These are phyloP conservation scores for Yponomeuta cagnagella DNA, from an alignment of 2,888 invertebrate genomes.

Conservation along the genomic window DNA sequence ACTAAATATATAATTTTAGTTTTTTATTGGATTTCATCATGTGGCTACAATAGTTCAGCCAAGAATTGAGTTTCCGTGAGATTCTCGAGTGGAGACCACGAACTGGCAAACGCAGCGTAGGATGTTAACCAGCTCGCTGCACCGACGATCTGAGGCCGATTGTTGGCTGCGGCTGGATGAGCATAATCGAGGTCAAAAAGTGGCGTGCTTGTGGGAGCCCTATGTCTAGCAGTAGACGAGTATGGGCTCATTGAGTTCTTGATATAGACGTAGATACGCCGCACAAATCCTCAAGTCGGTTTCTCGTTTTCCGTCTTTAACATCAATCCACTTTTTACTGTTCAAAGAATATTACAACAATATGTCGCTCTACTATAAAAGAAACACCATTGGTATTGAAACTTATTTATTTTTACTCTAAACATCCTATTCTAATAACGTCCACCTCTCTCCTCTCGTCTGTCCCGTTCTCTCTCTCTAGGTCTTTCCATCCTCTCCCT, in stretches of 20 bases:
- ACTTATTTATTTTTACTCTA: constrained; percentile 22
- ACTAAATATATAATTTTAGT: too few relatives aligned
- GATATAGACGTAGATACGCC: background rate
- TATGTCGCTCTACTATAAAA: background rate
- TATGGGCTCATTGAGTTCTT: background rate
- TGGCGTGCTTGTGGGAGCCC: background rate
- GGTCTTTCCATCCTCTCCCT: constrained; percentile 44
- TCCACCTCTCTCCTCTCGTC: constrained; percentile 35
- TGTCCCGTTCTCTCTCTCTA: constrained; percentile 53
- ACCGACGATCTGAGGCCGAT: too few relatives aligned
- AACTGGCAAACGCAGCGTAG: too few relatives aligned
- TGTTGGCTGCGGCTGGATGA: too few relatives aligned
- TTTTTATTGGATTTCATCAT: too few relatives aligned
- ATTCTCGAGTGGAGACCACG: background rate
- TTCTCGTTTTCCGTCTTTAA: background rate
- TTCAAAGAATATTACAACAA: too few relatives aligned
- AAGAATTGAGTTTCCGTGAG: background rate
- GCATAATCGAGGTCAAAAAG: background rate
- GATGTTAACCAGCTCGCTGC: too few relatives aligned
- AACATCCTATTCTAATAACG: constrained; percentile 36
- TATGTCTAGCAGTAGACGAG: background rate
- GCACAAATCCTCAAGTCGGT: background rate
- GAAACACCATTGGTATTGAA: constrained; percentile 20
- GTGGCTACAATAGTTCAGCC: background rate
- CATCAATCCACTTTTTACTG: too few relatives aligned